A percentile compares a stretch with the other conserved stretches of the same genome.
These are phyloP conservation scores for Sminthurides aquaticus DNA, from an alignment of 2,888 invertebrate genomes.

Conservation along the genomic window DNA sequence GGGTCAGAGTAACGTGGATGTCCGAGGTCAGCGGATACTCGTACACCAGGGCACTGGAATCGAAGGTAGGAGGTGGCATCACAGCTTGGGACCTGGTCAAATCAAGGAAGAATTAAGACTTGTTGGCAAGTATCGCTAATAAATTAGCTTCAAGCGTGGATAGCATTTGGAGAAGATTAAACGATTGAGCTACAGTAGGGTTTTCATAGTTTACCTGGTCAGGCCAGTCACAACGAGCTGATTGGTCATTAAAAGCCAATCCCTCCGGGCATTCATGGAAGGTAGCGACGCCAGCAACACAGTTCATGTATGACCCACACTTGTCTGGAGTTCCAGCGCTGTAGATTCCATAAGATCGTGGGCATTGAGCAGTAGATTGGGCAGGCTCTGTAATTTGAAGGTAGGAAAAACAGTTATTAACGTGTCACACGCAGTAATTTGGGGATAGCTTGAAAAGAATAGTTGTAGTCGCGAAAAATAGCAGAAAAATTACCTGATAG, in stretches of 20 bases:
- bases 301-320: conserved; percentile 71
- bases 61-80: conserved; percentile 60
- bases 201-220: conserved; percentile 62
- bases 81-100: conserved; percentile 29
- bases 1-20: conserved; percentile 31
- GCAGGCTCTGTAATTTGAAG: conserved; percentile 60
- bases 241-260: conserved; percentile 64
- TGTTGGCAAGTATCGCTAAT: background rate
- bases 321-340: conserved; percentile 56
- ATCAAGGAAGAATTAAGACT: conserved; percentile 1
- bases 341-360: conserved; percentile 76
- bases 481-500: no score
- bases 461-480: no score
- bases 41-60: conserved; percentile 63
- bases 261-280: conserved; percentile 75
- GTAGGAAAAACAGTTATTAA: no score
- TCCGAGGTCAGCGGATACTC: conserved; percentile 36
- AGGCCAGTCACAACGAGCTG: conserved; percentile 78
- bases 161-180: background rate
- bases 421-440: no score
- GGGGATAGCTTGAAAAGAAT: no score
- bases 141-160: background rate
- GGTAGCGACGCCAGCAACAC: conserved; percentile 67
- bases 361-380: conserved; percentile 68
- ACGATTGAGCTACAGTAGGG: background rate